Evolutionary conservation across 2,888 invertebrate genomes (phyloP).

Genomic region (Sthenelais limicola): DNA sequence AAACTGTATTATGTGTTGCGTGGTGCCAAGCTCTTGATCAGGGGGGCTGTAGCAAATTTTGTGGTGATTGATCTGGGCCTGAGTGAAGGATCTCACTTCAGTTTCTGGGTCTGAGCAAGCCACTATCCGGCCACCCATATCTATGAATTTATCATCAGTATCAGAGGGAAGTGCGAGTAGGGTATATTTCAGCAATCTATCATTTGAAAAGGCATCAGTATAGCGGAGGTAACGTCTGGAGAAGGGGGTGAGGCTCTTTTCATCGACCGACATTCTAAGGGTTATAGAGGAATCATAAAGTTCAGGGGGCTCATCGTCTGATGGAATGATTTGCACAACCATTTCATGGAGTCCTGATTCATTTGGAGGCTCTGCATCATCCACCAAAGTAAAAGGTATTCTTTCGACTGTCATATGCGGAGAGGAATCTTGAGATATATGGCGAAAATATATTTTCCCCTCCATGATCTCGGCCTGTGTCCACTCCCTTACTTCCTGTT

Average conservation of each 20-base stretch:
- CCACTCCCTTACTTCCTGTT: constrained; percentile 63
- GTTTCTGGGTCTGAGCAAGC: constrained; percentile 61
- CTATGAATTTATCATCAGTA: constrained; percentile 62
- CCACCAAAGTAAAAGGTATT: constrained; percentile 63
- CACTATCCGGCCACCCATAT: constrained; percentile 64
- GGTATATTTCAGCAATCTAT: constrained; percentile 60
- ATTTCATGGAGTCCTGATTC: constrained; percentile 63
- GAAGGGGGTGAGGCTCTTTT: constrained; percentile 65
- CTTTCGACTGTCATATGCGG: constrained; percentile 60
- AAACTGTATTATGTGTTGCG: constrained; percentile 68
- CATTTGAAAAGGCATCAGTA: constrained; percentile 65
- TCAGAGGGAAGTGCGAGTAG: constrained; percentile 63
- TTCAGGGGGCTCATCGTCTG: constrained; percentile 69
- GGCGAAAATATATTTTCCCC: constrained; percentile 68
- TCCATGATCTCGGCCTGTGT: constrained; percentile 68
- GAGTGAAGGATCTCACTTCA: constrained; percentile 63
- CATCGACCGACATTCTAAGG: constrained; percentile 66
- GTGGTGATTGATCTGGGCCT: constrained; percentile 70
- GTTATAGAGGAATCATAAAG: constrained; percentile 59
- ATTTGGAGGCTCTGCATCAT: constrained; percentile 69
- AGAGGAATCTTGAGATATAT: constrained; percentile 50
- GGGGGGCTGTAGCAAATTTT: constrained; percentile 71
- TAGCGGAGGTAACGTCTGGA: constrained; percentile 62
- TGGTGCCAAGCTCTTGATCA: constrained; percentile 65
- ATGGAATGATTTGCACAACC: constrained; percentile 65